Conservation (phyloP, 2,797 vertebrate genomes). For the Gymnoscopelus microlampas region DNA sequence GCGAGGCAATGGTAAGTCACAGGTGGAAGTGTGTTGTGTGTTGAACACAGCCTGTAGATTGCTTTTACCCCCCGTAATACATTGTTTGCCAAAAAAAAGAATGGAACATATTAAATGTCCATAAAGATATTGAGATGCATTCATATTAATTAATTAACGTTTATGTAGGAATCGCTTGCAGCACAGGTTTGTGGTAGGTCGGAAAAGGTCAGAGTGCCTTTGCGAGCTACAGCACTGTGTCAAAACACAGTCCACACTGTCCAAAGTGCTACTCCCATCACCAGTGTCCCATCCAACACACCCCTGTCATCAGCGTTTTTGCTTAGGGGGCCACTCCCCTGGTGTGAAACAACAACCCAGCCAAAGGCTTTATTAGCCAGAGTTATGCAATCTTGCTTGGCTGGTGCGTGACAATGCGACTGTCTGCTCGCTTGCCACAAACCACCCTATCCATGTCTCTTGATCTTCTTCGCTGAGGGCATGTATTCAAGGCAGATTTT, state of each 20-base stretch:
- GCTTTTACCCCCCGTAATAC: no score
- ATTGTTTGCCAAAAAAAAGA: background rate
- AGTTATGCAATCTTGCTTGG: constrained; percentile 60
- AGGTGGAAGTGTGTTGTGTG: background rate
- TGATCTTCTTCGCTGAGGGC: constrained; percentile 1
- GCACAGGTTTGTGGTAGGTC: constrained; percentile 24
- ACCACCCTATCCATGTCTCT: constrained; percentile 36
- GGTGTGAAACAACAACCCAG: constrained; percentile 59
- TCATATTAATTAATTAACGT: background rate
- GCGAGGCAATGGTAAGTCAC: constrained; percentile 91
- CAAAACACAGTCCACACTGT: constrained; percentile 42
- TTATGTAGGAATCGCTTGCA: constrained; percentile 4
- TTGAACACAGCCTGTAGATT: background rate
- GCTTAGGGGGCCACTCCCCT: constrained; percentile 60
- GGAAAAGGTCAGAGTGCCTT: constrained; percentile 19
- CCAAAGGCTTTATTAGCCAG: constrained; percentile 64
- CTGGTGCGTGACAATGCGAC: constrained; percentile 56
- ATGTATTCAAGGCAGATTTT: background rate
- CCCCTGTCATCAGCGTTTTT: constrained; percentile 68
- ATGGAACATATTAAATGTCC: background rate
- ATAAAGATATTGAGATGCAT: background rate
- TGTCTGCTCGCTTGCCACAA: constrained; percentile 40
- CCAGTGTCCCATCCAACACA: constrained; percentile 51
- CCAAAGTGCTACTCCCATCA: constrained; percentile 44
- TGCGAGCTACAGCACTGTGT: constrained; percentile 29